A percentile compares a stretch with the other conserved stretches of the same genome.
Evolutionary conservation across 2,888 invertebrate species (phyloP).

Genomic region (Agrochola litura): DNA sequence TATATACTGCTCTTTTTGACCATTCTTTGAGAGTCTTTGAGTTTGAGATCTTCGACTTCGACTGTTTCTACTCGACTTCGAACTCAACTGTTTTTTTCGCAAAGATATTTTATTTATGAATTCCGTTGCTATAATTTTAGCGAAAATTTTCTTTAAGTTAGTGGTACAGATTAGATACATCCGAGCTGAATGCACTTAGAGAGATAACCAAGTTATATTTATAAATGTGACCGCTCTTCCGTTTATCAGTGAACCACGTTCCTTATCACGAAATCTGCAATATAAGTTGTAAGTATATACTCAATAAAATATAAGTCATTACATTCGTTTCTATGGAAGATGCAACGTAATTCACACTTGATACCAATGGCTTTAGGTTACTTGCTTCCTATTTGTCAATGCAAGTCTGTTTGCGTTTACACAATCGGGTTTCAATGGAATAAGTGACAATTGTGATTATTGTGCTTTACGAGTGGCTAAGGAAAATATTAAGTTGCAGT

Average conservation of each 20-base stretch:
- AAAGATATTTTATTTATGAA: too few species aligned
- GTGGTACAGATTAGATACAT: neutral
- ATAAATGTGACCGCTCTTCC: neutral
- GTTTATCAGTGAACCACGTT: slow-evolving; percentile 12
- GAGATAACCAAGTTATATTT: slow-evolving; percentile 10
- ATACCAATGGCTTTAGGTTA: slow-evolving; percentile 6
- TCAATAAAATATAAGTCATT: slow-evolving; percentile 1
- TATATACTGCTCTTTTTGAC: neutral
- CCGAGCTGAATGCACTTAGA: slow-evolving; percentile 4
- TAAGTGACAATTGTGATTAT: slow-evolving; percentile 1
- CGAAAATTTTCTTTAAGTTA: neutral
- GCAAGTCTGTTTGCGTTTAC: neutral
- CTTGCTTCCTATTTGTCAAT: slow-evolving; percentile 10
- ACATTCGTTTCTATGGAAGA: neutral
- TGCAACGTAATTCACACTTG: slow-evolving; percentile 16
- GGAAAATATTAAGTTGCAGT: slow-evolving; percentile 6
- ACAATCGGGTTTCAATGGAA: slow-evolving; percentile 28
- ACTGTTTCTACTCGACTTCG: too few species aligned
- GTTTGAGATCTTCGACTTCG: neutral
- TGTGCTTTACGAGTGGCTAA: neutral
- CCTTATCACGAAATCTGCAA: neutral
- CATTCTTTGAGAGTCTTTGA: neutral
- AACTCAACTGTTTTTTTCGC: neutral
- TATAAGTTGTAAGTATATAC: neutral
- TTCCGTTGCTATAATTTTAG: neutral